These are phyloP conservation scores for Aphrocallistes beatrix DNA, from an alignment of 37 sponge, comb jelly and placozoan genomes.

Conservation along the genomic window DNA sequence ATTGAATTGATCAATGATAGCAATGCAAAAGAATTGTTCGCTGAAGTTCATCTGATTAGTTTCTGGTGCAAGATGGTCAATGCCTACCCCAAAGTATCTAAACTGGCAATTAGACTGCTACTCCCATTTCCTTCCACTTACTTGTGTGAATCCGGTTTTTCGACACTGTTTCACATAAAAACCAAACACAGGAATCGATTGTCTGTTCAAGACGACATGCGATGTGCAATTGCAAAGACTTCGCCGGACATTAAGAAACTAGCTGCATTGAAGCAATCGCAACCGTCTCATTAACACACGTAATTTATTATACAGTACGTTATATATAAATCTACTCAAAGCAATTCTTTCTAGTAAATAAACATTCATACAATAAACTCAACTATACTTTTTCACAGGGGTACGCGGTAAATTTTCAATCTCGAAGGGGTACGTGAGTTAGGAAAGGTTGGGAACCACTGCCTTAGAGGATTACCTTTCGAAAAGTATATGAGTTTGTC, in stretches of 20 bases:
- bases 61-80: conserved; percentile 10
- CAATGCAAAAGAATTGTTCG: conserved; percentile 9
- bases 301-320: too few species aligned
- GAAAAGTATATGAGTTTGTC: too few species aligned
- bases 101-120: not conserved
- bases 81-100: conserved; percentile 3
- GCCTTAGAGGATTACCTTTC: too few species aligned
- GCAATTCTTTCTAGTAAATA: too few species aligned
- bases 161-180: not conserved
- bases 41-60: not conserved
- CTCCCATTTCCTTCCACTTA: conserved; percentile 13
- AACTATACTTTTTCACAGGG: too few species aligned
- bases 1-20: conserved; percentile 4
- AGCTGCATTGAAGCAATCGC: not conserved
- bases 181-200: conserved; percentile 1
- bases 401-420: too few species aligned
- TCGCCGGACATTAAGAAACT: not conserved
- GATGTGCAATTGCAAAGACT: conserved; percentile 7
- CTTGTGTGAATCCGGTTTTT: conserved; percentile 15
- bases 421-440: too few species aligned
- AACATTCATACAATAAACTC: too few species aligned
- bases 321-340: too few species aligned
- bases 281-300: not conserved
- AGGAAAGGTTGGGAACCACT: too few species aligned
- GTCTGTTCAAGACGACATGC: conserved; percentile 15